Evolutionary conservation across 2,888 invertebrate genomes (phyloP), one percentile per base, ranked within the genome.

Genomic region (Agriopis marginaria): DNA sequence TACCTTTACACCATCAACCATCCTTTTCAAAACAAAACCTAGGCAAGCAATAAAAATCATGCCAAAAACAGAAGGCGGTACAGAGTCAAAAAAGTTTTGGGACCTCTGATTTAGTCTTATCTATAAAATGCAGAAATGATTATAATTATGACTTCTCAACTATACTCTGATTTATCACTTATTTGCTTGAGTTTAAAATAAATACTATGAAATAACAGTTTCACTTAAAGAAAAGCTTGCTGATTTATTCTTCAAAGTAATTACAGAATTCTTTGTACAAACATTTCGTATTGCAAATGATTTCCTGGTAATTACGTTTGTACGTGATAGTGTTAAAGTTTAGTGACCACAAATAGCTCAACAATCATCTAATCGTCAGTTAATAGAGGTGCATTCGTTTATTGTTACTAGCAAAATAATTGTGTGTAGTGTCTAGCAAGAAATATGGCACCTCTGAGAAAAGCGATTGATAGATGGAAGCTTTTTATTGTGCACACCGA

Each of bases 341-440:
- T 75, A 76, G 72, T 68, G 64, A 74, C 69, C 71, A 77, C 76
- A 76, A 76, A 77, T 74, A 76, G 76, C 78, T 66, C 81, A 81
- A 82, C 77, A 71, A 73, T 66, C 71, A 44, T 68, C 61, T 81
- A 79, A 78, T 80, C 71, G 75, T 64, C 63, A 64, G 66, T 66
- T 80, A 77, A 78, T 78, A 77, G 61, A 64, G 23, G 63, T 54
- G 23, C 60, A 73, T 72, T 75, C 72, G 72, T 60, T 50, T 5
- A 5, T 32, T 32, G 63, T 64, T 71, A 65, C 67, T 68, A 70
- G 60, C 49, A 56, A 67, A 49, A 65, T 68, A 69, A 72, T 65
- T 54, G 51, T 7, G 58, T 56, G 40, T 17, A 64, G 45, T 64
- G 17, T 10, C 55, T n/a, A n/a, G 32, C 32, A 14, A 49, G 12